Evolutionary conservation across 2,113 vertebrate species (phyloP), one percentile per base, ranked within the genome.

Genomic region (Melanerpes aurifrons): DNA sequence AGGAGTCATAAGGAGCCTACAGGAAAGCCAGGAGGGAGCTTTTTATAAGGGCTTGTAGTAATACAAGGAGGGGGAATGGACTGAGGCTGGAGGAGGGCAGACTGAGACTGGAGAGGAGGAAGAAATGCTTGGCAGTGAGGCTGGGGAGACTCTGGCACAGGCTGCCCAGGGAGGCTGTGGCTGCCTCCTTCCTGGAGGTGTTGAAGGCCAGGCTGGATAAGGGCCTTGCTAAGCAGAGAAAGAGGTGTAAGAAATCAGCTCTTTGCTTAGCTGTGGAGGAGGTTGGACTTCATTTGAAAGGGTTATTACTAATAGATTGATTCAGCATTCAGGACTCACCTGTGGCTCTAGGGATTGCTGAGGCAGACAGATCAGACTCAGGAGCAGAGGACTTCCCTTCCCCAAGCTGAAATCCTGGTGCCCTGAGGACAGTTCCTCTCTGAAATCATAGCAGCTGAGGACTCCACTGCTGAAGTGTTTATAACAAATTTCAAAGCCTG

Each of bases 401-500:
- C 76, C 35, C 77, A 86, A 69, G 29, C 8, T 68, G 82, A 64
- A 80, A 83, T 73, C 10, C 59, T 82, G 73, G 29, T 82, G 25
- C 22, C 61, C 14, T 35, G 10, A 74, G 66, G 72, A 48, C 66
- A 58, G 61, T 83, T 86, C 20, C 18, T 77, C 7, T 82, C 77
- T 71, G 28, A 81, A 86, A 66, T 90, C 82, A 61, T 6, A 72
- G 22, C 3, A 86, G 20, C 17, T 48, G 73, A 40, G 43, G 47
- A 31, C 72, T 89, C 32, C 75, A 37, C 70, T 47, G 24, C 59
- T 64, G 8, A 11, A 87, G 53, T 31, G 43, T 86, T 92, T 93
- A 13, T 92, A 63, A 87, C 64, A 87, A 63, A 87, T 89, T 95
- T 92, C 69, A 80, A 86, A 91, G 45, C 68, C 68, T 77, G 58